Evolutionary conservation across 2,113 vertebrate genomes (phyloP).

Genomic region (Coryphaenoides rupestris): DNA sequence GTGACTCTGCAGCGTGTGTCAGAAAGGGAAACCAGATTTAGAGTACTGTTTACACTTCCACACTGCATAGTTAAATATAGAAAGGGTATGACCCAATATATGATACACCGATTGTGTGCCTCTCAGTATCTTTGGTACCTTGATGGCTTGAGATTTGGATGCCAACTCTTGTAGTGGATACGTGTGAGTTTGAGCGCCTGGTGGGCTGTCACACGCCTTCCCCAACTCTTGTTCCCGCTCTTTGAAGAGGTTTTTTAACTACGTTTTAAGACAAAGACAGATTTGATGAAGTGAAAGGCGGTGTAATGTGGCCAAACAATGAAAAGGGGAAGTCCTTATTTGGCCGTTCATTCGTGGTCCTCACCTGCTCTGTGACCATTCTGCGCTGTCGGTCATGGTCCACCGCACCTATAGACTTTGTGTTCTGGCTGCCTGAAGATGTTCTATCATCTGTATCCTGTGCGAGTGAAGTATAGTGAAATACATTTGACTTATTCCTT

Average conservation of each 20-base stretch:
- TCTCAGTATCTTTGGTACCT: conserved; percentile 38
- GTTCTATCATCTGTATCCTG: conserved; percentile 49
- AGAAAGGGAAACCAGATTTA: background rate
- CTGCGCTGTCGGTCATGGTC: conserved; percentile 64
- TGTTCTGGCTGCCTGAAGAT: conserved; percentile 26
- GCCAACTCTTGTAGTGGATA: conserved; percentile 41
- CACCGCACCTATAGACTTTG: conserved; percentile 16
- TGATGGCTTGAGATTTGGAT: conserved; percentile 37
- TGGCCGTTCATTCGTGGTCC: background rate
- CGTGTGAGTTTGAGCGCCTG: conserved; percentile 26
- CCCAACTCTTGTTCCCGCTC: conserved; percentile 55
- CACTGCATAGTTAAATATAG: background rate
- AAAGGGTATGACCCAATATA: no score
- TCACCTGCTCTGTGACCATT: conserved; percentile 76
- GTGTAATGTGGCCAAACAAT: background rate
- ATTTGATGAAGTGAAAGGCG: background rate
- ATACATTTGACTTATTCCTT: background rate
- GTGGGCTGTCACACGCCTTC: conserved; percentile 21
- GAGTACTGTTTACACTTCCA: background rate
- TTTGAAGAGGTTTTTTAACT: conserved; percentile 75
- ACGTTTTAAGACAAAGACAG: background rate
- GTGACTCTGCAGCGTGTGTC: conserved; percentile 32
- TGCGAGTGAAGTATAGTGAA: background rate
- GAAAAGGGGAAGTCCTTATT: background rate
- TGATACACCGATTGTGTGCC: no score